Base-by-base conservation (phyloP, 1,140 invertebrate species). In the Mizuhopecten yessoensis region DNA sequence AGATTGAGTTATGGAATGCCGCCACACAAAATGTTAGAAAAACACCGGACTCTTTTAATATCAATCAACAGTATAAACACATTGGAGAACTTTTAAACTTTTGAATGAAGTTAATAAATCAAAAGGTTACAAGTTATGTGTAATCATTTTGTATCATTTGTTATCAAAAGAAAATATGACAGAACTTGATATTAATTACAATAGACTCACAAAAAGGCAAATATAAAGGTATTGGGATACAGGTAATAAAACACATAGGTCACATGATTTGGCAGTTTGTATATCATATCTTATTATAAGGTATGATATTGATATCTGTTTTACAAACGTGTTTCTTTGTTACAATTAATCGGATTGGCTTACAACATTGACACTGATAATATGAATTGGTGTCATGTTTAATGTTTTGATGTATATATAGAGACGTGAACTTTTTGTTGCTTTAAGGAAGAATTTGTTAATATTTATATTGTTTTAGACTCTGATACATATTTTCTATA, bases 251-350 rank as follows among this genome's bases (percentile, higher is more conserved):
- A 75, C 57, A 75, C 1, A 5, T 29, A 75, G 57, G 57, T 75
- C 57, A 75, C 57, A 75, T 75, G 57, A 7, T 75, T 75, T 29
- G 57, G 57, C 57, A 75, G 57, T n/a, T 75, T 29, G n/a, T 9
- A 75, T 75, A 75, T 75, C 5, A 75, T 75, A 75, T 75, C n/a
- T 1, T 75, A 75, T 75, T 29, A 17, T 45, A 45, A 45, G 57
- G n/a, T 29, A 75, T n/a, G n/a, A 75, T 29, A 75, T 75, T 75
- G 57, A 75, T 75, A 75, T n/a, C n/a, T 5, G n/a, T 75, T 29
- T 75, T 75, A 75, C 57, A 75, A 75, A 75, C 29, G 23, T 75
- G 57, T 75, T n/a, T 75, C 57, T 75, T 75, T 75, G 57, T 75
- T 29, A 29, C 1, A 29, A 29, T 5, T 75, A 75, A 75, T 75